Base-by-base conservation (phyloP, 1,140 invertebrate genomes). In the Sitophilus oryzae region DNA sequence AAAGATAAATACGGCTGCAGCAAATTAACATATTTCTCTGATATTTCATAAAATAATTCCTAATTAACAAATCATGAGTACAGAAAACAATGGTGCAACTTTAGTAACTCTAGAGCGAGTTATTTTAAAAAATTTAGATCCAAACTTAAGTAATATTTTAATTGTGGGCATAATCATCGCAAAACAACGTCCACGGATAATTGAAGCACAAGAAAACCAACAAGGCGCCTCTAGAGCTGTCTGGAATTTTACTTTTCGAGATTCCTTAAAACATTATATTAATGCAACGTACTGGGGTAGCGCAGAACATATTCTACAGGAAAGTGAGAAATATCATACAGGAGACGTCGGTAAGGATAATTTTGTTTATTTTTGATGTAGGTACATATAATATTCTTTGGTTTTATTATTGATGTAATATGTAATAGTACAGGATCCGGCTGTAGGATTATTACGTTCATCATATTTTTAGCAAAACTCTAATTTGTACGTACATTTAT, bases 221-320 rank as follows among this genome's bases (percentile, higher is more conserved):
- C 10, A 4, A 3, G 14, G 9, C 2, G 40, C 14, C 23, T 34
- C 11, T 15, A 59, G 46, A 45, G 63, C 74, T 3, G 83, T 87
- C 23, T 85, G 81, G 77, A 81, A 79, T 56, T 85, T 86, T 62
- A 86, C 83, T 1, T 52, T 87, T 6, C 71, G 84, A 49, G 85
- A 86, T 75, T 82, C 82, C 5, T 69, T 77, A 4, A 62, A 78
- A 2, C 81, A 86, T 67, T 82, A 80, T 19, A 82, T 85, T 30
- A 86, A 87, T 66, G 77, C 78, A 1, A 79, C 82, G 10, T 80
- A 79, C 53, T 87, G 84, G 84, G 83, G 84, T 8, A 74, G 73
- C 18, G 68, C 75, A 34, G 76, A 80, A 57, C 82, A 74, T 59
- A 72, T 85, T 3, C 70, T 73, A 19, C 74, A 76, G 48, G 70